Evolutionary conservation across 1,140 invertebrate species (phyloP).

Genomic region (Caenorhabditis brenneri): DNA sequence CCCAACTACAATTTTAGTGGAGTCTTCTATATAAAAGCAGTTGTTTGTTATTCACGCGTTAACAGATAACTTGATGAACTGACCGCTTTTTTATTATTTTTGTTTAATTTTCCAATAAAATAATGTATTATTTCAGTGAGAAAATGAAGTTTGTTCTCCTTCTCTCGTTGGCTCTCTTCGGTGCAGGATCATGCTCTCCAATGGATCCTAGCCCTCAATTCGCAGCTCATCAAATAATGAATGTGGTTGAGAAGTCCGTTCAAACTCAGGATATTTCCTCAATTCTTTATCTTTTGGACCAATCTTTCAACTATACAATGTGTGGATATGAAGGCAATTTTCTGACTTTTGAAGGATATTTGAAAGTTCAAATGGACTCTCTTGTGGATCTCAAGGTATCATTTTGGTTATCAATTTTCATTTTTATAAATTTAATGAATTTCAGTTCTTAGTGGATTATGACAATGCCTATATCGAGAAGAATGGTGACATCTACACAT

Average conservation of each 20-base stretch:
- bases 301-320: conserved; percentile 21
- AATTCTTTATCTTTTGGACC: background rate
- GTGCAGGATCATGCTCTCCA: background rate
- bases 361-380: conserved; percentile 8
- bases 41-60: background rate
- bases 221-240: conserved; percentile 23
- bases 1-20: background rate
- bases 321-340: background rate
- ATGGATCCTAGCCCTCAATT: background rate
- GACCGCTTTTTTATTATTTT: no score
- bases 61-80: no score
- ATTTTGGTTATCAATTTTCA: no score
- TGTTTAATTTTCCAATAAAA: no score
- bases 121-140: background rate
- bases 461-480: background rate
- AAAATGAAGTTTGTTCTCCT: background rate
- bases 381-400: conserved; percentile 3
- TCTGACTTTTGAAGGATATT: background rate
- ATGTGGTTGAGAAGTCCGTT: background rate
- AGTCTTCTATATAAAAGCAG: no score
- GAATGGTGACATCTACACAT: background rate
- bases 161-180: conserved; percentile 9
- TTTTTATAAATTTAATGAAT: background rate
- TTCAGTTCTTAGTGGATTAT: conserved; percentile 28
- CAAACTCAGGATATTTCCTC: background rate